A percentile compares a stretch with the other conserved stretches of the same genome.
Evolutionary conservation across 2,888 invertebrate species (phyloP).

Genomic region (Ornithoptera priamus): DNA sequence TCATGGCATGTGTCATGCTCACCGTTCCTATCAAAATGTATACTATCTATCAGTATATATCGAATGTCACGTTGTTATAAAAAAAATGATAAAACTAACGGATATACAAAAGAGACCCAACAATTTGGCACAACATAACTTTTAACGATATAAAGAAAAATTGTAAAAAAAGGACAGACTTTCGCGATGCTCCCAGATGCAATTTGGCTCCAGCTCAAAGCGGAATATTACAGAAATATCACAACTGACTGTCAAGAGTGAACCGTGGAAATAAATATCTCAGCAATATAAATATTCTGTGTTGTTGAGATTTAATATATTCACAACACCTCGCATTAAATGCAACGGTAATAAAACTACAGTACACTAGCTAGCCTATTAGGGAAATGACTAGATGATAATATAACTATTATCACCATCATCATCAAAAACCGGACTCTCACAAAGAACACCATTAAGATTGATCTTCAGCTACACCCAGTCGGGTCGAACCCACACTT

Average conservation of each 20-base stretch:
- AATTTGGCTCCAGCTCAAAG: slow-evolving; percentile 26
- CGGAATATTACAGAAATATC: slow-evolving; percentile 18
- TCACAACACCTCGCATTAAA: not conserved
- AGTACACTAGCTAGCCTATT: too few relatives aligned
- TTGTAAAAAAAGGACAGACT: not conserved
- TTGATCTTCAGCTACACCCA: too few relatives aligned
- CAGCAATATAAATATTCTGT: not conserved
- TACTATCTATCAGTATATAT: too few relatives aligned
- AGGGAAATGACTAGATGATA: too few relatives aligned
- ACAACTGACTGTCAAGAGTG: slow-evolving; percentile 10
- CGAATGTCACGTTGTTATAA: not conserved
- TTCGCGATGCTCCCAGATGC: slow-evolving; percentile 11
- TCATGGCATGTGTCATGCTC: too few relatives aligned
- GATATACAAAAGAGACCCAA: not conserved
- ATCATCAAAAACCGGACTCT: too few relatives aligned
- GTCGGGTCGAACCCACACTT: too few relatives aligned
- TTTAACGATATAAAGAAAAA: not conserved
- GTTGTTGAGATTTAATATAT: not conserved
- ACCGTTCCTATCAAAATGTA: too few relatives aligned
- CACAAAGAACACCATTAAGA: too few relatives aligned
- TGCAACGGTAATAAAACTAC: not conserved
- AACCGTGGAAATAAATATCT: not conserved
- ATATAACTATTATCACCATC: too few relatives aligned
- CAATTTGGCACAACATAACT: not conserved
- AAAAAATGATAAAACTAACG: not conserved